These are phyloP conservation scores for Pelvicachromis taeniatus DNA, from an alignment of 2,113 vertebrate genomes.

Conservation along the genomic window DNA sequence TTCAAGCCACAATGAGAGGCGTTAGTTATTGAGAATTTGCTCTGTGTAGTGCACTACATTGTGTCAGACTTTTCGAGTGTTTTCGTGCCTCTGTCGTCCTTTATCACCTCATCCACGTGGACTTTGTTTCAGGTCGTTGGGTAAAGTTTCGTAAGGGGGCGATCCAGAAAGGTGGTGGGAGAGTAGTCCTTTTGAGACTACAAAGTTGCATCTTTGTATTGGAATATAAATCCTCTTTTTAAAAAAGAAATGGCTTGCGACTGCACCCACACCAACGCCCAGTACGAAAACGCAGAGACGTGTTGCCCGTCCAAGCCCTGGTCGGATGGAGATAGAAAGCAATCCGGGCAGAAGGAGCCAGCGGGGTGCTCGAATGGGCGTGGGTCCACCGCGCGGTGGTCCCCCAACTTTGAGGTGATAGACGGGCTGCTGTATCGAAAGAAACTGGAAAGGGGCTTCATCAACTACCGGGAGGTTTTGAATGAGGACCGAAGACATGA, in stretches of 20 bases:
- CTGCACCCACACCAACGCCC: constrained; percentile 42
- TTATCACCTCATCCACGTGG: constrained; percentile 52
- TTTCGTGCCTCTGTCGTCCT: not conserved
- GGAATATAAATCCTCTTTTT: not conserved
- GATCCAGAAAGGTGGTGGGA: not conserved
- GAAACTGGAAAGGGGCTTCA: constrained; percentile 74
- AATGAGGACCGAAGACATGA: constrained; percentile 66
- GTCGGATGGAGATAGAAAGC: constrained; percentile 21
- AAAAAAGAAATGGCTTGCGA: constrained; percentile 67
- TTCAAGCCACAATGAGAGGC: not conserved
- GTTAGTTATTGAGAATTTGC: not conserved
- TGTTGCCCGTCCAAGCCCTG: constrained; percentile 42
- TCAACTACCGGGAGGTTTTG: constrained; percentile 78
- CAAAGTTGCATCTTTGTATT: not conserved
- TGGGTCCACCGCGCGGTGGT: not conserved
- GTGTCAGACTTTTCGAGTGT: not conserved
- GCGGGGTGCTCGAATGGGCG: constrained; percentile 1
- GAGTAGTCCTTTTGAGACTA: not conserved
- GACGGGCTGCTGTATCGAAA: constrained; percentile 75
- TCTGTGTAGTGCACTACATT: not conserved
- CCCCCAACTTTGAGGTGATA: constrained; percentile 72
- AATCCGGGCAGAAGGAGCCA: constrained; percentile 14
- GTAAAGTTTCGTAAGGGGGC: constrained; percentile 23
- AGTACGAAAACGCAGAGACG: constrained; percentile 36
- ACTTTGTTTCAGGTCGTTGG: constrained; percentile 32